Evolutionary conservation across 2,797 vertebrate genomes (phyloP), one percentile per base, ranked within the genome.

Genomic region (Cyclopterus lumpus): DNA sequence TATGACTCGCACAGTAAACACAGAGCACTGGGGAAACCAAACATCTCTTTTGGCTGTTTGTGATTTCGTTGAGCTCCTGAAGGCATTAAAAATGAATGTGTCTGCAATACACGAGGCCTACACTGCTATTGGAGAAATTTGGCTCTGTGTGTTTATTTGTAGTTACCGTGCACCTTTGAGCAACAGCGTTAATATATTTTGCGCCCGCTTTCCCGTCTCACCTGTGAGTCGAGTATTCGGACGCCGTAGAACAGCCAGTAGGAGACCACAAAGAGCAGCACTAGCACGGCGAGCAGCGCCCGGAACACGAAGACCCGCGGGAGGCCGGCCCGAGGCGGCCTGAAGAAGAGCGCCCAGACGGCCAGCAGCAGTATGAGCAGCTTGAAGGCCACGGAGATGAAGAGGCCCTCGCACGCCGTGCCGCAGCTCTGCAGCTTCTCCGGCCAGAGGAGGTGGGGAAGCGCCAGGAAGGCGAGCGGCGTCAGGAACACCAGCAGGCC

Each of bases 221-320:
- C 96, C 18, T 96, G 93, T 0, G 96, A 92, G 14, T 98, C 97
- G 62, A 99, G 88, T 70, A 99, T 95, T 3, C 97, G 90, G 10
- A 99, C 97, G 0, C 97, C 96, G 0, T 99, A 99, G 70, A 99
- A 99, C 20, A 99, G 95, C 98, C 98, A 99, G 87, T 99, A 99
- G 72, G 97, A 98, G 3, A 96, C 92, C 0, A 99, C 96, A 0
- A 99, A 96, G 51, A 99, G 96, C 87, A 99, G 95, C 28, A 99
- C 95, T 2, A 99, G 94, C 70, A 97, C 97, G 77, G 97, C 95
- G 1, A 99, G 96, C 28, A 98, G 86, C 0, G 97, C 95, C 0
- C 97, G 94, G 87, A 99, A 96, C 26, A 97, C 95, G 0, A 97
- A 96, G 67, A 98, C 91, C 0, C 98, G 95, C 0, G 97, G 98